Evolutionary conservation across 2,888 invertebrate genomes (phyloP), one percentile per base, ranked within the genome.

Genomic region (Mythimna albipuncta): DNA sequence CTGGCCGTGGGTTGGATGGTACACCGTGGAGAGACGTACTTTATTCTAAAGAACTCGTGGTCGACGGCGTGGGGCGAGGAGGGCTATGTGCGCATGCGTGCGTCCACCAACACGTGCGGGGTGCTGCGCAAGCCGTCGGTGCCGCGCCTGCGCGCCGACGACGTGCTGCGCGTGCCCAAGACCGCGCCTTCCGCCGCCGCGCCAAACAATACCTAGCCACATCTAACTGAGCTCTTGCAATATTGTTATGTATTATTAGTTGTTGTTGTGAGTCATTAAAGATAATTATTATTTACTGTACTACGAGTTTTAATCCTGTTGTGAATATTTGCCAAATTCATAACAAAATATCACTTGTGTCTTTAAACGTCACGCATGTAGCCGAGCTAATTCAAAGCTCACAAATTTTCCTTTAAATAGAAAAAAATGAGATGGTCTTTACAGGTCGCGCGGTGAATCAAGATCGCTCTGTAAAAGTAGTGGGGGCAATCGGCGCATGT

Each of bases 41-140:
- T 95, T 89, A 91, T 92, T 64, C 75, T 95, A 79, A 95, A 95
- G 92, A 95, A 95, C 91, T 93, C 94, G 68, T 95, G 94, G 93
- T 89, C 91, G 6, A 81, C 84, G 35, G 82, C 69, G 75, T 94
- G 94, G 94, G 94, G 93, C 62, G 93, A 93, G 52, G 89, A 70
- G 38, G 95, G 95, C 16, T 95, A 91, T 90, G 80, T 91, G 72
- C 91, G 91, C 62, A 77, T 94, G 83, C 92, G 92, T 79, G 94
- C 90, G 63, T 79, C 89, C 69, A 79, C 90, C 82, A 94, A 95
- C 91, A 92, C 94, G 75, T 94, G 94, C 89, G 95, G 95, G 73
- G 88, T 94, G 82, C 92, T 94, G 78, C 79, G 90, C 69, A 80
- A 79, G 57, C 93, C 95, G 32, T 91, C 93, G 32, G 89, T 94